phyloP scores from a whole-genome alignment of 2,888 invertebrate species.

The Tiliacea aurago region DNA sequence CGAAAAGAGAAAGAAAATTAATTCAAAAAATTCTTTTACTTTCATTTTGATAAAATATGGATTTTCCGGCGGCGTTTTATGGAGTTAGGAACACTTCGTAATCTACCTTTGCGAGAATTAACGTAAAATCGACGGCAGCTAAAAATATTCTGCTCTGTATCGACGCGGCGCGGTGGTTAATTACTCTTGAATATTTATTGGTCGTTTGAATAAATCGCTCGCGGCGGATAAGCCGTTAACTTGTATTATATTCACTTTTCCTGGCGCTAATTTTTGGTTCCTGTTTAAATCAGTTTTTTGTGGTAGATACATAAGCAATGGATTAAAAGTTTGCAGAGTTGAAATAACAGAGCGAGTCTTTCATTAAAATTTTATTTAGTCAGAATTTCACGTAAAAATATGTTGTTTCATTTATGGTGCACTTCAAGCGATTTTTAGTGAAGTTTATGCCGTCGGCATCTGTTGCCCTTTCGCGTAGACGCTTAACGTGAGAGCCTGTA shows the following conservation, averaged over 20 bases:
- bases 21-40: slow-evolving; percentile 69
- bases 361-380: slow-evolving; percentile 23
- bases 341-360: slow-evolving; percentile 1
- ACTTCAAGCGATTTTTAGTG: slow-evolving; percentile 52
- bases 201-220: slow-evolving; percentile 89
- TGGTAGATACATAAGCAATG: slow-evolving; percentile 24
- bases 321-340: slow-evolving; percentile 19
- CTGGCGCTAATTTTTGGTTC: slow-evolving; percentile 75
- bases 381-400: slow-evolving; percentile 31
- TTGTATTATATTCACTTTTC: slow-evolving; percentile 85
- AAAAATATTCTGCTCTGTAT: slow-evolving; percentile 84
- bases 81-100: slow-evolving; percentile 82
- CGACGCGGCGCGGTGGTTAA: slow-evolving; percentile 84
- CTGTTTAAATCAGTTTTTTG: slow-evolving; percentile 65
- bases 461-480: slow-evolving; percentile 64
- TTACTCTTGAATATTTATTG: slow-evolving; percentile 90
- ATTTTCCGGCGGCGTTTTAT: slow-evolving; percentile 75
- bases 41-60: slow-evolving; percentile 74
- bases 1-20: slow-evolving; percentile 66
- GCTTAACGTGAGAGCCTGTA: slow-evolving; percentile 68
- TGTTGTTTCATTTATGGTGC: slow-evolving; percentile 39
- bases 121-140: slow-evolving; percentile 83
- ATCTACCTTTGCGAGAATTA: slow-evolving; percentile 86
- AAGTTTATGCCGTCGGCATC: slow-evolving; percentile 68
- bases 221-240: slow-evolving; percentile 85